These are phyloP conservation scores for Bombus affinis DNA, from an alignment of 1,140 invertebrate species.

Conservation along the genomic window DNA sequence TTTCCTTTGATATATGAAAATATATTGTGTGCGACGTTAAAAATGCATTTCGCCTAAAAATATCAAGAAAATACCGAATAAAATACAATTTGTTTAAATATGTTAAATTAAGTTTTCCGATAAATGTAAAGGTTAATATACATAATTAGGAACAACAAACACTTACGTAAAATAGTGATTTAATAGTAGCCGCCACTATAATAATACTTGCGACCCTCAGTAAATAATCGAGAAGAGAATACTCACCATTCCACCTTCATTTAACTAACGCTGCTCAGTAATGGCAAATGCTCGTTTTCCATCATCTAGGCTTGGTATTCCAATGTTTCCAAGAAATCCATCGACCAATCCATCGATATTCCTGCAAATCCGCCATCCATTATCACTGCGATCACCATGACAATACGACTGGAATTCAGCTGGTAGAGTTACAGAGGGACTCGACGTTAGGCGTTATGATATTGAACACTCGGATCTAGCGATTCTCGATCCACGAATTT, in stretches of 20 bases:
- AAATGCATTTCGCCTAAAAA: not conserved
- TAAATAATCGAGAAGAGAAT: not conserved
- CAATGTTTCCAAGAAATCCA: not conserved
- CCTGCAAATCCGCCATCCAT: slow-evolving; percentile 21
- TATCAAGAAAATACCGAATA: too few relatives aligned
- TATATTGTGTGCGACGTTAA: not conserved
- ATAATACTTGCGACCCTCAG: too few relatives aligned
- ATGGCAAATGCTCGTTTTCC: not conserved
- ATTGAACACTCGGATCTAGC: not conserved
- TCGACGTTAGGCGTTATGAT: slow-evolving; percentile 7
- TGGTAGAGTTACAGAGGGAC: slow-evolving; percentile 28
- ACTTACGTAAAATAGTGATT: too few relatives aligned
- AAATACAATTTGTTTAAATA: too few relatives aligned
- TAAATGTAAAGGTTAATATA: too few relatives aligned
- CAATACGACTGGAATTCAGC: slow-evolving; percentile 58
- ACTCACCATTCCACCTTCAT: not conserved
- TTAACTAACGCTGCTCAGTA: not conserved
- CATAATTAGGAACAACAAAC: too few relatives aligned
- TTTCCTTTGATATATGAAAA: not conserved
- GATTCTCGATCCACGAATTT: slow-evolving; percentile 4
- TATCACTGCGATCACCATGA: slow-evolving; percentile 56
- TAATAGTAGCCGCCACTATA: too few relatives aligned
- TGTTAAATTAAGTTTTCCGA: too few relatives aligned
- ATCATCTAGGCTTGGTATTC: not conserved
- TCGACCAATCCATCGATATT: slow-evolving; percentile 38